Evolutionary conservation across 2,888 invertebrate species (phyloP), one percentile per base, ranked within the genome.

Genomic region (Aphelenchoides bicaudatus): DNA sequence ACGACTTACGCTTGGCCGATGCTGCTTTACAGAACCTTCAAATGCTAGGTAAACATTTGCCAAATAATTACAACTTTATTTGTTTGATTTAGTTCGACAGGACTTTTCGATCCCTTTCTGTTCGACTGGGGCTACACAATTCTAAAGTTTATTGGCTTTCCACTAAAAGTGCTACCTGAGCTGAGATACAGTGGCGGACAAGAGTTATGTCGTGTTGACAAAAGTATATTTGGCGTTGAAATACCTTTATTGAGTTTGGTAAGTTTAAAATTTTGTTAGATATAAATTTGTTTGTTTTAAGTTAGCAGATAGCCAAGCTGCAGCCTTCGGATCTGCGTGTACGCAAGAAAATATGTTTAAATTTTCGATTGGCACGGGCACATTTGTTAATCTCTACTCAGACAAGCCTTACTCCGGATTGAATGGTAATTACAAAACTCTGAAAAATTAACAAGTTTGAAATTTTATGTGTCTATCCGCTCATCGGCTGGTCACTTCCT

Each of bases 311-410:
- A 91, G 92, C 81, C 87, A 90, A 2, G 88, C 91, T 0, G 88
- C 91, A 0, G 66, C 90, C 83, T 90, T 88, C 84, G 92, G 91
- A 3, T 88, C 88, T 0, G 87, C 88, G 62, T 89, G 89, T 74
- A 88, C 88, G 75, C 80, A 85, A 2, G 81, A 84, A 0, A 88
- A 89, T 27, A 88, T 89, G 78, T 84, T 90, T 1, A 92, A 91
- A 79, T 82, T 91, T 1, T 91, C 91, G 0, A 84, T 93, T 82
- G 92, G 92, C 0, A 93, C 92, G 0, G 93, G 93, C 0, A 88
- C 88, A 0, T 93, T 93, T 81, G 81, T 92, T 39, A 86, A 91
- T 79, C 85, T 91, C 31, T 88, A 90, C 78, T 90, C 91, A 0
- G 89, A 74, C 0, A 79, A 83, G 62, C 87, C 91, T 0, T 88